Conservation (phyloP, 1,140 invertebrate species). For the Oedothorax gibbosus region DNA sequence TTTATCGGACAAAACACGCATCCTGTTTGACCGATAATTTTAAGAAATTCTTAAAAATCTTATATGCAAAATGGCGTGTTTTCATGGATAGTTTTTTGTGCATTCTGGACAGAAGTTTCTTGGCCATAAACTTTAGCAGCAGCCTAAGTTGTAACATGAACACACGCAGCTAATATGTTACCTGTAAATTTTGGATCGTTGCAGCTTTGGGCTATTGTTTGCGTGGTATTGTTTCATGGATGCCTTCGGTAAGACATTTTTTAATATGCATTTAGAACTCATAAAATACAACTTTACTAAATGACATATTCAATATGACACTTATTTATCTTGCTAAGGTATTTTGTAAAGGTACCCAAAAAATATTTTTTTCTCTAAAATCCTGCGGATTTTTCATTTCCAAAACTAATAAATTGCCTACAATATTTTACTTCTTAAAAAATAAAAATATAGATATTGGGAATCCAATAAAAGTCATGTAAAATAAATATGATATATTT, state of each 20-base stretch:
- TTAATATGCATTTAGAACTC: neutral
- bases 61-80: neutral
- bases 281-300: too few species aligned
- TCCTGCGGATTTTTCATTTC: too few species aligned
- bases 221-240: neutral
- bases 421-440: neutral
- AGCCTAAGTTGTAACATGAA: neutral
- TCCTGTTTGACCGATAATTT: constrained; percentile 7
- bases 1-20: constrained; percentile 2
- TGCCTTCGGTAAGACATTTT: constrained; percentile 8
- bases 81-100: neutral
- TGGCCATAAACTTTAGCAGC: neutral
- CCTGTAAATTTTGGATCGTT: neutral
- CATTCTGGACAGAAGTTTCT: neutral
- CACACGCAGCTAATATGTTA: constrained; percentile 18
- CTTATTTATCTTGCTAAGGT: too few species aligned
- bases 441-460: neutral
- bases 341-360: neutral
- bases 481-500: neutral
- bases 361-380: neutral
- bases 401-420: too few species aligned
- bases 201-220: constrained; percentile 9
- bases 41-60: constrained; percentile 17
- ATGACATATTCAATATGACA: too few species aligned
- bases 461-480: neutral